Evolutionary conservation across 2,888 invertebrate species (phyloP), one percentile per base, ranked within the genome.

Genomic region (Pammene aurita): DNA sequence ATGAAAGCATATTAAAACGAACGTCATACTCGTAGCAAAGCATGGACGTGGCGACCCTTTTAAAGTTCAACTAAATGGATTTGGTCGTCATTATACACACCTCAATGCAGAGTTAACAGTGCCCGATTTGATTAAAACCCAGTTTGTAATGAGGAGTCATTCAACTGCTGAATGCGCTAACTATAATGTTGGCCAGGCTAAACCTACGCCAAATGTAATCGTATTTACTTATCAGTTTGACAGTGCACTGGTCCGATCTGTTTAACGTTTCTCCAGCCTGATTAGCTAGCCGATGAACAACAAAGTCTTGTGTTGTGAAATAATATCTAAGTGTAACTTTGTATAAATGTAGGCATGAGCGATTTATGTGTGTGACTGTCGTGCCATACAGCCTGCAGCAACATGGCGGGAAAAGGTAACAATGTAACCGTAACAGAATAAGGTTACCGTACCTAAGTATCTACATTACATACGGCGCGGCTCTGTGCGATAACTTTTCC

Each of bases 191-290:
- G 9, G 18, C 44, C 9, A 60, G 34, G 42, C 57, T 46, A 46
- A 60, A 18, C 57, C 57, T 46, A 34, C 10, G 14, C 26, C 11
- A 44, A 44, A 18, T 42, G 46, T 48, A 42, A 42, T 18, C 42
- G 46, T 44, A 34, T 60, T n/a, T 38, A 48, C 60, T 38, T 48
- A 61, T 61, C 48, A 60, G 48, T 26, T n/a, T 46, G 60, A 38
- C 48, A 48, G 60, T 61, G 48, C 48, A 61, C 46, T 16, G 34
- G 34, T 46, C 58, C 46, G 14, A 46, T 44, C 34, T 34, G 11
- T 35, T 61, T 46, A 61, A 48, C 35, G 14, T 61, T 16, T 14
- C 60, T 58, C n/a, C n/a, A 48, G 48, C 7, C 34, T 48, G 46
- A 61, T 61, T 48, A 61, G 11, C 35, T 48, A 0, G 10, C 38